These are phyloP conservation scores for Acanthurus lineatus DNA, from an alignment of 2,797 vertebrate genomes.

Conservation along the genomic window DNA sequence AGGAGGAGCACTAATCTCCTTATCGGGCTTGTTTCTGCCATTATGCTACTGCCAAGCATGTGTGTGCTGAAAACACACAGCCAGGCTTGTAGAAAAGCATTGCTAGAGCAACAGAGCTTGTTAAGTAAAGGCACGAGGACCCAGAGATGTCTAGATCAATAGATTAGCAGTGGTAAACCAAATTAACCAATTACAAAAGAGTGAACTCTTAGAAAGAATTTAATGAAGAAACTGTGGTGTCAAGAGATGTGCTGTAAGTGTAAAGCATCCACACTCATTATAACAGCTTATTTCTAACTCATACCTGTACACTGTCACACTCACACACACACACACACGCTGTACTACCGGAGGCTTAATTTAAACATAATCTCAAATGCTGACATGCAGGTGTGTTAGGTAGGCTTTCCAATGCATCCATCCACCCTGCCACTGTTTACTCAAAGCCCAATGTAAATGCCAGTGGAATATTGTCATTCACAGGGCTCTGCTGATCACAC, in stretches of 20 bases:
- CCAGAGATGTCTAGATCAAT: constrained; percentile 16
- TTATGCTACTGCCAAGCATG: constrained; percentile 42
- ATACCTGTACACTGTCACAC: neutral
- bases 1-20: constrained; percentile 53
- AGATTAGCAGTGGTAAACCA: constrained; percentile 10
- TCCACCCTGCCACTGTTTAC: constrained; percentile 74
- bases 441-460: constrained; percentile 81
- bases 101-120: constrained; percentile 3
- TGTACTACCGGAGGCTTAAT: constrained; percentile 36
- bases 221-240: neutral
- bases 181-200: constrained; percentile 17
- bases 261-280: constrained; percentile 20
- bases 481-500: constrained; percentile 72
- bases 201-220: neutral
- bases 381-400: constrained; percentile 61
- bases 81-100: constrained; percentile 10
- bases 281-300: constrained; percentile 10
- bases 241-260: constrained; percentile 3
- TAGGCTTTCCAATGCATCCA: constrained; percentile 55
- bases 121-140: constrained; percentile 12
- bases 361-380: constrained; percentile 71
- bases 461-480: constrained; percentile 78
- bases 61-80: constrained; percentile 38
- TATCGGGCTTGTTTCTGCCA: constrained; percentile 42
- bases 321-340: constrained; percentile 11